A percentile compares a stretch with the other conserved stretches of the same genome.
Evolutionary conservation across 2,797 vertebrate species (phyloP).

Genomic region (Antennarius maculatus): DNA sequence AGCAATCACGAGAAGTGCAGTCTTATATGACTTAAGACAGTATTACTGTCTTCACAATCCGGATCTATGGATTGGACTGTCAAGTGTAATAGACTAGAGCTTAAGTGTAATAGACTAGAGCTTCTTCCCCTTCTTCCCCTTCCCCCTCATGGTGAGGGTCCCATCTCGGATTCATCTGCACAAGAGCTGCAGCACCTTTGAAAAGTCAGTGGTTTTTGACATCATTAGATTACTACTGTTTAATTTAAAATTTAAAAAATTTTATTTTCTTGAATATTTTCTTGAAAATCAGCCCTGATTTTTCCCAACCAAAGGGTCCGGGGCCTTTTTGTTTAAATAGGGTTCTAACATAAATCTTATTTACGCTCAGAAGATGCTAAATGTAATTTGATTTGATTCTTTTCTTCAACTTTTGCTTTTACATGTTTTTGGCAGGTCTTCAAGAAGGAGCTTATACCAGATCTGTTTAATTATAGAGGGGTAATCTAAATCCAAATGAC

Average conservation of each 20-base stretch:
- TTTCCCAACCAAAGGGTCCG: neutral
- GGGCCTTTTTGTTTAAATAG: no score
- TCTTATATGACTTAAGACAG: slow-evolving; percentile 61
- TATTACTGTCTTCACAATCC: slow-evolving; percentile 71
- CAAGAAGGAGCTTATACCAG: no score
- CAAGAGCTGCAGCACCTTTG: slow-evolving; percentile 16
- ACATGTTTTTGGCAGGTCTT: no score
- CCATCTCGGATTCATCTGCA: slow-evolving; percentile 18
- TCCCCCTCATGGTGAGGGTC: slow-evolving; percentile 45
- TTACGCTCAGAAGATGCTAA: no score
- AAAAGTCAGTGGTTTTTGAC: neutral
- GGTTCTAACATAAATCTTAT: no score
- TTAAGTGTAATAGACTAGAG: slow-evolving; percentile 51
- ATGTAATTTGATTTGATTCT: no score
- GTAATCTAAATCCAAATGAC: no score
- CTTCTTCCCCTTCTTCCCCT: no score
- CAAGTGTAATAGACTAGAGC: slow-evolving; percentile 41
- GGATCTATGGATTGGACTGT: slow-evolving; percentile 72
- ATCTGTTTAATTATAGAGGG: no score
- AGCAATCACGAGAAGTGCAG: slow-evolving; percentile 76
- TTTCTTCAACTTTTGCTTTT: no score
- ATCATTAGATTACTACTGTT: neutral
- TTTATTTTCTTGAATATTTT: neutral
- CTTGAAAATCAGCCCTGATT: no score
- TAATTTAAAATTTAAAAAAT: neutral